Conservation (phyloP, 1,140 invertebrate species). For the Galleria mellonella region DNA sequence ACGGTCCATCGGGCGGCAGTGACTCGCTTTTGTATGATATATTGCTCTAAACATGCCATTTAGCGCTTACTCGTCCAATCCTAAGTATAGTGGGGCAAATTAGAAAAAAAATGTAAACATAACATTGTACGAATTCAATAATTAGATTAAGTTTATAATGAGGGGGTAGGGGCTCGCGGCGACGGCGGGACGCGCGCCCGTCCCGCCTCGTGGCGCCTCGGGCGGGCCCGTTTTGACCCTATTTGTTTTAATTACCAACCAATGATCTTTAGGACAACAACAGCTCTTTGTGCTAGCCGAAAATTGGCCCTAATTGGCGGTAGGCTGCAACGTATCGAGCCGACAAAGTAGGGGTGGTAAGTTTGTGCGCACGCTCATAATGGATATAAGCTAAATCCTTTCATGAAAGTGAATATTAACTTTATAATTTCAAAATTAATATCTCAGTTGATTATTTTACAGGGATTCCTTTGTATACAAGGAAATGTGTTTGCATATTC, state of each 20-base stretch:
- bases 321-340: constrained; percentile 30
- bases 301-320: constrained; percentile 62
- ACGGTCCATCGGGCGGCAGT: constrained; percentile 42
- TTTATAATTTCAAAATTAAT: too few relatives aligned
- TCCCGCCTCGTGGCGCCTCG: constrained; percentile 61
- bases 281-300: constrained; percentile 60
- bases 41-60: constrained; percentile 70
- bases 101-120: constrained; percentile 73
- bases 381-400: not conserved
- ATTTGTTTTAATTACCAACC: constrained; percentile 72
- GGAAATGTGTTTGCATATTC: too few relatives aligned
- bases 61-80: constrained; percentile 66
- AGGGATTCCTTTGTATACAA: too few relatives aligned
- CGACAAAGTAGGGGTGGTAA: constrained; percentile 7
- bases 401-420: too few relatives aligned
- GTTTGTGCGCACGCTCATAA: not conserved
- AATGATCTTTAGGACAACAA: constrained; percentile 62
- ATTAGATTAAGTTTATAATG: constrained; percentile 73
- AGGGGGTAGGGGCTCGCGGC: constrained; percentile 51
- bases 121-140: constrained; percentile 74
- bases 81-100: constrained; percentile 68
- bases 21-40: constrained; percentile 64
- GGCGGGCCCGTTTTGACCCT: constrained; percentile 64
- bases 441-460: too few relatives aligned
- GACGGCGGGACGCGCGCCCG: constrained; percentile 52